These are phyloP conservation scores for Syngnathoides biaculeatus DNA, from an alignment of 2,113 vertebrate species.

Conservation along the genomic window DNA sequence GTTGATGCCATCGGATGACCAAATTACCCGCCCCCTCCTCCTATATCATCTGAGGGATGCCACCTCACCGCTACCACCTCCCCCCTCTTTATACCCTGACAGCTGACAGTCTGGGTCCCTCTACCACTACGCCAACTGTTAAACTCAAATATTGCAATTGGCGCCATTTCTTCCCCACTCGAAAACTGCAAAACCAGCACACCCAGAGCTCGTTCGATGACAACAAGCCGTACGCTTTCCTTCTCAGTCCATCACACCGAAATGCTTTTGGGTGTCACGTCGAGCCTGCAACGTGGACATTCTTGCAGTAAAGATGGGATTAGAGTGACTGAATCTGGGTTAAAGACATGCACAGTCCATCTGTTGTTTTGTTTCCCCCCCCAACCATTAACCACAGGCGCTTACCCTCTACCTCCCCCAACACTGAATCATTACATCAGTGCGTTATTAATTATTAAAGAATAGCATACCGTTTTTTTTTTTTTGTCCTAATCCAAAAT, in stretches of 20 bases:
- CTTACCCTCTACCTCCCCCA: constrained; percentile 16
- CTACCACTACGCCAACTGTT: constrained; percentile 8
- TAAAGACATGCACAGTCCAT: constrained; percentile 73
- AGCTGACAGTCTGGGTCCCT: constrained; percentile 48
- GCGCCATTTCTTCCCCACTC: background rate
- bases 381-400: constrained; percentile 35
- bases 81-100: constrained; percentile 27
- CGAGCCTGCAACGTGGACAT: constrained; percentile 43
- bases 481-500: background rate
- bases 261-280: constrained; percentile 43
- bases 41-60: constrained; percentile 46
- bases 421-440: constrained; percentile 31
- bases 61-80: background rate
- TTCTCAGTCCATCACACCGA: constrained; percentile 35
- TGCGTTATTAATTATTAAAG: background rate
- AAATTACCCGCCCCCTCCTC: constrained; percentile 17
- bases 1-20: constrained; percentile 24
- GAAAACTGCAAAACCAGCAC: background rate
- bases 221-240: background rate
- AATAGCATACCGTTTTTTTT: background rate
- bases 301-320: constrained; percentile 73
- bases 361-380: constrained; percentile 74
- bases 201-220: background rate
- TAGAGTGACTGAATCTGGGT: constrained; percentile 74
- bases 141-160: constrained; percentile 14